phyloP scores from a whole-genome alignment of 2,113 vertebrate genomes.

The Parotia lawesii region DNA sequence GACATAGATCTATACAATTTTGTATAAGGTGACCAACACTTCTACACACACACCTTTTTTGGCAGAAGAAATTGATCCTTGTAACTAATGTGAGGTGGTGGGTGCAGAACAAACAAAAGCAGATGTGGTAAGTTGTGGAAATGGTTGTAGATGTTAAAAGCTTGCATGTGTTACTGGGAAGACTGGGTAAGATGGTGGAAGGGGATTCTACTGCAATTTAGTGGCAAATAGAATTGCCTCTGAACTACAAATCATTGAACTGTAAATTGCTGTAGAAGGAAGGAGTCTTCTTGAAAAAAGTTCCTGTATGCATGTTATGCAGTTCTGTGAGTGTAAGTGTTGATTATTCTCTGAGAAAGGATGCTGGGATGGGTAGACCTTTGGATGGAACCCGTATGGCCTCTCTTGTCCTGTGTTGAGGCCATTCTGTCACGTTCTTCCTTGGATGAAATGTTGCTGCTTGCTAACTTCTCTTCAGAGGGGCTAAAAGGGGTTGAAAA shows the following conservation, averaged over 20 bases:
- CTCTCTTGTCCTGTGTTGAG: neutral
- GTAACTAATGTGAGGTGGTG: neutral
- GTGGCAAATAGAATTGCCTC: neutral
- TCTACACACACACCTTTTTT: neutral
- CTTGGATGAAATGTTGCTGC: neutral
- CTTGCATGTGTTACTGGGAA: neutral
- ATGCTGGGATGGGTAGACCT: neutral
- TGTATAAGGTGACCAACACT: neutral
- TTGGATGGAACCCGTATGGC: neutral
- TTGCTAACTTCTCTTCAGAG: neutral
- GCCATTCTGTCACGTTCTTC: neutral
- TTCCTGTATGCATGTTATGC: neutral
- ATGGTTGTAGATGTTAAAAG: neutral
- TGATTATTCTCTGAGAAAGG: neutral
- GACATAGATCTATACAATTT: neutral
- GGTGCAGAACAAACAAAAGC: neutral
- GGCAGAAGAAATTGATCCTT: neutral
- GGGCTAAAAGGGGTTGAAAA: neutral
- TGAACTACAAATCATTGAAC: neutral
- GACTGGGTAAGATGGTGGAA: neutral
- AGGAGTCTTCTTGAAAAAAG: neutral
- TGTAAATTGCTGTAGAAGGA: neutral
- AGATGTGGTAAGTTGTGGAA: neutral
- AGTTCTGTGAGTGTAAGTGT: neutral
- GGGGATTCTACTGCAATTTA: neutral